Evolutionary conservation across 2,113 vertebrate genomes (phyloP), one percentile per base, ranked within the genome.

Genomic region (Macrotis lagotis): DNA sequence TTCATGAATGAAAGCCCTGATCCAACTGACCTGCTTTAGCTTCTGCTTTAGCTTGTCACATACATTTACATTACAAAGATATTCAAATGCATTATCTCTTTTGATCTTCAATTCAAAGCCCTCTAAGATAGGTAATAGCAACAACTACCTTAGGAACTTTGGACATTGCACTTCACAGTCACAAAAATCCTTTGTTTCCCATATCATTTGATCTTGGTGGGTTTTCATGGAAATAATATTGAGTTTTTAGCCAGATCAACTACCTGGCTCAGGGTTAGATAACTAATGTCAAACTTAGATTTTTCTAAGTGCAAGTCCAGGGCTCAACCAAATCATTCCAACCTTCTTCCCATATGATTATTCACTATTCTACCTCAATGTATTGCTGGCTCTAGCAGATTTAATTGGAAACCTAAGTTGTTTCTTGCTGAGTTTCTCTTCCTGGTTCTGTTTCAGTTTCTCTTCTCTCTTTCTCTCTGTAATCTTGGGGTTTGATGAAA

Each of bases 401-500:
- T 28, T 26, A 83, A 3, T 10, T 51, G 12, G 10, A 28, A 50
- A 19, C 51, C 50, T 22, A 16, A 47, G 10, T 83, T 22, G 12
- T 88, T 28, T 28, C 24, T 9, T 24, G 4, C 66, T 24, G 2
- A 19, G 49, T 92, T 55, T n/a, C 25, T 53, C 25, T 53, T 31
- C 25, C 10, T 37, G 48, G 48, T 74, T n/a, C 53, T 9, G 24
- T 44, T 3, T n/a, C 37, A 51, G 88, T 90, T 83, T 83, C 49
- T 53, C 50, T 25, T 55, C 31, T 91, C 50, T 90, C 37, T 55
- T 25, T 91, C 50, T 90, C 37, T 66, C 25, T 93, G 83, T 59
- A 52, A 91, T 53, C 74, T 89, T 74, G 55, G 48, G n/a, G 50
- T 48, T 89, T 90, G 90, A 55, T n/a, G 90, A 95, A 92, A 89